Conservation (phyloP, 92 coral and sea anemone genomes). For the Chrysogorgia sp. region DNA sequence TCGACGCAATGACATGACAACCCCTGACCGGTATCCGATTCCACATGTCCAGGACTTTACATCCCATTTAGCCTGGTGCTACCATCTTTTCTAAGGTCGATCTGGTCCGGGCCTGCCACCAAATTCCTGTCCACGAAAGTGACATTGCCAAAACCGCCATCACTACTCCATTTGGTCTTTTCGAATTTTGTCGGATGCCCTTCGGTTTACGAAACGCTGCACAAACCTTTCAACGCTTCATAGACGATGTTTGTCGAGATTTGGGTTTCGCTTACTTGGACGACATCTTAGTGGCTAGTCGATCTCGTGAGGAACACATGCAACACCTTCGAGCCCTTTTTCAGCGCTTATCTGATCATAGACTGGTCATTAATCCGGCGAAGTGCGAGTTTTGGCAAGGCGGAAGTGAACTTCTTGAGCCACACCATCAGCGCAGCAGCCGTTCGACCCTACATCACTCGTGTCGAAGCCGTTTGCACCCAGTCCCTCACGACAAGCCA, state of each 20-base stretch:
- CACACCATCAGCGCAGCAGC: neutral
- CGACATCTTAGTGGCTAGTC: neutral
- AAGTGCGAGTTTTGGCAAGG: constrained; percentile 1
- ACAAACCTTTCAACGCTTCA: no score
- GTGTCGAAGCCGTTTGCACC: neutral
- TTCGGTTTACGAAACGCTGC: neutral
- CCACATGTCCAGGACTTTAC: no score
- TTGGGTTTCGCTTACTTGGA: neutral
- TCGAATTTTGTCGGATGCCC: no score
- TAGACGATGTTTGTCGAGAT: no score
- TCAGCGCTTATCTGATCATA: neutral
- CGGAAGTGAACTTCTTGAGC: neutral
- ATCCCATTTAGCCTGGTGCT: no score
- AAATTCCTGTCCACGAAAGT: neutral
- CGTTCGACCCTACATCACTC: neutral
- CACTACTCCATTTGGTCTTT: no score
- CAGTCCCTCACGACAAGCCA: neutral
- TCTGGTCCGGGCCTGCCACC: neutral
- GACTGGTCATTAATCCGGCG: neutral
- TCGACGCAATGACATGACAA: no score
- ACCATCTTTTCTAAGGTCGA: no score
- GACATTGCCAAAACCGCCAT: no score
- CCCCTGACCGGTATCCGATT: no score
- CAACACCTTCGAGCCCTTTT: neutral
- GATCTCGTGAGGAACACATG: neutral